phyloP scores from a whole-genome alignment of 23 tunicate genomes.

The Aplidium turbinatum region DNA sequence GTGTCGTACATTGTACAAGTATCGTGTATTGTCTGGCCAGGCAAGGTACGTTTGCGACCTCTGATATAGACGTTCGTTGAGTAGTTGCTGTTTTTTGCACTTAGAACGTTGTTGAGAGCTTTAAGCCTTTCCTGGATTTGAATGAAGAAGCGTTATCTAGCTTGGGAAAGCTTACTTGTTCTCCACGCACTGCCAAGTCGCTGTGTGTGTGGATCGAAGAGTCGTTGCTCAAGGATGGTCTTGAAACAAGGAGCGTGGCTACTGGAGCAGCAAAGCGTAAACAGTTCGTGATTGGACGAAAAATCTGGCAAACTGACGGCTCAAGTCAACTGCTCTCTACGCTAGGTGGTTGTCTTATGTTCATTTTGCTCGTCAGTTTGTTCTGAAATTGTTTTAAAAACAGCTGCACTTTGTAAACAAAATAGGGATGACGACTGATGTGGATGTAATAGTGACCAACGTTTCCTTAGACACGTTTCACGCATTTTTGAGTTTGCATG shows the following conservation, averaged over 20 bases:
- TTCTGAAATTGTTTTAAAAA: not conserved
- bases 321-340: constrained; percentile 5
- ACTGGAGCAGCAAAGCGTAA: not conserved
- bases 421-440: no score
- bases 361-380: not conserved
- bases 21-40: no score
- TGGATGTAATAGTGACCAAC: no score
- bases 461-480: no score
- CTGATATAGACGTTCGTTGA: no score
- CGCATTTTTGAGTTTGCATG: no score
- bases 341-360: constrained; percentile 21
- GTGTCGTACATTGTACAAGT: no score
- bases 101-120: no score
- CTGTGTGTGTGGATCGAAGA: constrained; percentile 5
- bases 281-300: constrained; percentile 10
- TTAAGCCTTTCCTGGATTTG: constrained; percentile 25
- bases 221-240: not conserved
- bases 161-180: constrained; percentile 14
- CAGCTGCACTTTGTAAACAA: no score
- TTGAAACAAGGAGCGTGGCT: not conserved
- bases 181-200: constrained; percentile 19
- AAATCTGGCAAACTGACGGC: constrained; percentile 40
- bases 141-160: constrained; percentile 19
- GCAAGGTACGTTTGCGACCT: no score
- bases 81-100: no score